Percentiles rank a stretch among this genome's conserved stretches.
Conservation (phyloP, 2,888 invertebrate species). For the Deroplatys truncata region DNA sequence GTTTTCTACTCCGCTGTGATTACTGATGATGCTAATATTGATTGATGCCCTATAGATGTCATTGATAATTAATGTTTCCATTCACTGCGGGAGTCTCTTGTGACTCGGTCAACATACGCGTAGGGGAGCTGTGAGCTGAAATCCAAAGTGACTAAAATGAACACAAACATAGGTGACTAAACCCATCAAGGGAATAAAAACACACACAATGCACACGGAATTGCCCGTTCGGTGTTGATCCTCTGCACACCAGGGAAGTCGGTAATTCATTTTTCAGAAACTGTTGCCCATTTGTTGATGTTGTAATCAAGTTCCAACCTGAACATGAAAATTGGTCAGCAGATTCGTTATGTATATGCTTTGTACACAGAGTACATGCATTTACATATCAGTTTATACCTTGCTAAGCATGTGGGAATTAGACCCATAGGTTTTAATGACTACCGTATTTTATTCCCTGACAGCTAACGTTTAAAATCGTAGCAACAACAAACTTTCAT, state of each 20-base stretch:
- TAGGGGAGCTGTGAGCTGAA: neutral
- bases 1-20: neutral
- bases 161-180: neutral
- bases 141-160: neutral
- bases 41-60: neutral
- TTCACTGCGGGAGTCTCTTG: neutral
- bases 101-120: neutral
- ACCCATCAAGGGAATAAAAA: neutral
- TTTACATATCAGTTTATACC: neutral
- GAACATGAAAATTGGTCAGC: neutral
- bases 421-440: neutral
- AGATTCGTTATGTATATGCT: neutral
- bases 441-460: neutral
- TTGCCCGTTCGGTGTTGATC: neutral
- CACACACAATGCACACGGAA: neutral
- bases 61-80: neutral
- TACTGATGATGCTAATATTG: neutral
- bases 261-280: neutral
- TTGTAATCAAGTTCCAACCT: neutral
- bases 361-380: neutral
- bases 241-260: neutral
- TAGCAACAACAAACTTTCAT: too few species aligned
- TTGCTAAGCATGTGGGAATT: neutral
- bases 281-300: neutral
- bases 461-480: neutral